Evolutionary conservation across 2,113 vertebrate species (phyloP).

Genomic region (Ranitomeya variabilis): DNA sequence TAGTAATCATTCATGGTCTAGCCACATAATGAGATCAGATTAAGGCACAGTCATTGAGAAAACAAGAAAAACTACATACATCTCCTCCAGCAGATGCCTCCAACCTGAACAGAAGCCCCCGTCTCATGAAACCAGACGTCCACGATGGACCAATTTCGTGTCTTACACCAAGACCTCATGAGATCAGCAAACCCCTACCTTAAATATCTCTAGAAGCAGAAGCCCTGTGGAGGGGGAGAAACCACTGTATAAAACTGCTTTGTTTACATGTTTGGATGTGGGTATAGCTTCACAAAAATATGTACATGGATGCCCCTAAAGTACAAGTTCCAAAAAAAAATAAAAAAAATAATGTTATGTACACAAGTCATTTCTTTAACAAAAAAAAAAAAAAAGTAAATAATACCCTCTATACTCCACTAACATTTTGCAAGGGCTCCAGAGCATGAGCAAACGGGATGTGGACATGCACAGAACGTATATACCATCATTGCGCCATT

Average conservation of each 20-base stretch:
- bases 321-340: conserved; percentile 45
- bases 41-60: conserved; percentile 36
- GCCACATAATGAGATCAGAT: not conserved
- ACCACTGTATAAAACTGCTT: conserved; percentile 52
- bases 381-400: not conserved
- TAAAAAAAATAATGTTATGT: conserved; percentile 46
- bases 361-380: conserved; percentile 32
- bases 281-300: conserved; percentile 48
- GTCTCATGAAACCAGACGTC: not conserved
- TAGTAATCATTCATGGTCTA: conserved; percentile 20
- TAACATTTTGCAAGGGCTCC: not conserved
- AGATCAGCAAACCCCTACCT: not conserved
- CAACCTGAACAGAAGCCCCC: not conserved
- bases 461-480: not conserved
- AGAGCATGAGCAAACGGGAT: not conserved
- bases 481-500: not conserved
- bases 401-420: not conserved
- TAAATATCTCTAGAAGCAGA: not conserved
- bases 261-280: conserved; percentile 24
- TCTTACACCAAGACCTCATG: not conserved
- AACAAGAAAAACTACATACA: not conserved
- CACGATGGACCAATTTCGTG: conserved; percentile 1
- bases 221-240: not conserved
- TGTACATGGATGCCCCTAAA: conserved; percentile 26
- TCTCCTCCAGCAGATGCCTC: not conserved